Evolutionary conservation across 2,113 vertebrate species (phyloP), one percentile per base, ranked within the genome.

Genomic region (Eolophus roseicapilla): DNA sequence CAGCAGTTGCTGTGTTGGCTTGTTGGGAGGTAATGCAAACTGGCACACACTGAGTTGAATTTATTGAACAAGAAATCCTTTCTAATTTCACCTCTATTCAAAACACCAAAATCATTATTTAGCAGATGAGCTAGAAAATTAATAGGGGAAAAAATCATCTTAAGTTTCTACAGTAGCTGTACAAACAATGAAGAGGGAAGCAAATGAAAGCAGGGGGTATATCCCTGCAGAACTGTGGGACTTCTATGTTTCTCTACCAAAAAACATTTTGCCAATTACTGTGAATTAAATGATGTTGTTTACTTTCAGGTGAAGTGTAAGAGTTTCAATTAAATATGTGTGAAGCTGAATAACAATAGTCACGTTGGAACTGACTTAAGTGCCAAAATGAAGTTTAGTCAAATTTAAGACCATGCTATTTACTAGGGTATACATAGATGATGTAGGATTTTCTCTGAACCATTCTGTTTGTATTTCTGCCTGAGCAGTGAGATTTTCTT

Each of bases 111-210:
- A 83, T 75, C 88, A 76, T 97, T 97, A 86, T 96, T 97, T 96
- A 90, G 91, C 95, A 97, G 96, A 97, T 97, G 94, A 93, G 81
- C 93, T 94, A 92, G 89, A 90, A 93, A 97, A 96, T 96, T 96
- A 97, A 74, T 87, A 95, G 74, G 84, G 92, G 92, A 93, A 96
- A 97, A 96, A 96, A 76, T 97, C 96, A 96, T 96, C 91, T 97
- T 96, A 90, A 73, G 59, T 83, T 96, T 96, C 93, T 92, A 95
- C 97, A 96, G 67, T 93, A 97, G 92, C 86, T 69, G 39, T 93
- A 92, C 64, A 93, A 97, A 97, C 84, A 97, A 76, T 90, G 91
- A 85, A 85, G 87, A 92, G 24, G 78, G 69, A 97, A 97, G 86
- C 88, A 97, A 96, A 96, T 88, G 95, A 95, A 95, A 94, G 70